Percentiles rank a stretch among this genome's conserved stretches.
Conservation (phyloP, 1,140 invertebrate species). For the Diplogasteroides magnus region DNA sequence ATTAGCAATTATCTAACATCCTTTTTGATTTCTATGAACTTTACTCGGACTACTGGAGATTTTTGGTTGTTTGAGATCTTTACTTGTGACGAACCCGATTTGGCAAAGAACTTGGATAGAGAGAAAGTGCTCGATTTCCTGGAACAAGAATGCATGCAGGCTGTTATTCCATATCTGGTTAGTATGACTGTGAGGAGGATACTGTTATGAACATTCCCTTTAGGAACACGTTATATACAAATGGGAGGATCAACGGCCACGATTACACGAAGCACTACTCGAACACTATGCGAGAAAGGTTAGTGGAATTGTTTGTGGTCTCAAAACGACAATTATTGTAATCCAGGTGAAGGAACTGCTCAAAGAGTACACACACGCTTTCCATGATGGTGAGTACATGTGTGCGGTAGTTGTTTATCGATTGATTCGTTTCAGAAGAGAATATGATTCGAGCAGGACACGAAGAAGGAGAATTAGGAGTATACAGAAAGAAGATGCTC, state of each 20-base stretch:
- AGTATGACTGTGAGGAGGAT: background rate
- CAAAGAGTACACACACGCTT: constrained; percentile 25
- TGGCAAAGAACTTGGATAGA: constrained; percentile 20
- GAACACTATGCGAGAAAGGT: constrained; percentile 17
- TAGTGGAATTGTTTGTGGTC: no score
- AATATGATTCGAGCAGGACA: constrained; percentile 27
- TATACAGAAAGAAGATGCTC: constrained; percentile 11
- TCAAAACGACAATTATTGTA: no score
- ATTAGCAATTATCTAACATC: no score
- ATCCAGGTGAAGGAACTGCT: constrained; percentile 19
- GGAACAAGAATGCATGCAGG: constrained; percentile 9
- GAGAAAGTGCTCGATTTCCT: constrained; percentile 22
- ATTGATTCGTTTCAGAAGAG: constrained; percentile 13
- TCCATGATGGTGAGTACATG: constrained; percentile 19
- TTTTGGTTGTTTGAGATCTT: constrained; percentile 30
- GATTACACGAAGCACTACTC: constrained; percentile 23
- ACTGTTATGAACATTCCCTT: constrained; percentile 1
- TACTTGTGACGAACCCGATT: constrained; percentile 21
- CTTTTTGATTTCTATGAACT: no score
- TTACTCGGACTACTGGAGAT: no score
- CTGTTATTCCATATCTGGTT: constrained; percentile 23
- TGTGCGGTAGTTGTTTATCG: background rate
- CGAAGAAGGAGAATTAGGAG: constrained; percentile 27
- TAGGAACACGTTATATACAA: constrained; percentile 27
- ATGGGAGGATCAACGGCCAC: constrained; percentile 19